These are phyloP conservation scores for Nycticryphes semicollaris DNA, from an alignment of 2,113 vertebrate genomes.

Conservation along the genomic window DNA sequence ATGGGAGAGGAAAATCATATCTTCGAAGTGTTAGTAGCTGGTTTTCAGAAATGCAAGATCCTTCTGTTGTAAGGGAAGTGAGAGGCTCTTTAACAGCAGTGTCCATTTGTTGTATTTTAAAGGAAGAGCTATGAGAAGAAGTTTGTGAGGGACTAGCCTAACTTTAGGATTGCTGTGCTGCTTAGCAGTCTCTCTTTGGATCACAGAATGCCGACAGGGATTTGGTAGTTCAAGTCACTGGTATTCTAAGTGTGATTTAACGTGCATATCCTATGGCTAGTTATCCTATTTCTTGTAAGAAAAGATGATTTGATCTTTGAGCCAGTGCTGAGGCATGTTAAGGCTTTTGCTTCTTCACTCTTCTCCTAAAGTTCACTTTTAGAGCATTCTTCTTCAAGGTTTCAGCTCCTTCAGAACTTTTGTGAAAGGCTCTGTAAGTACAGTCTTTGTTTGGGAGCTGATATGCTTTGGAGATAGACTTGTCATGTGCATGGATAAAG, in stretches of 20 bases:
- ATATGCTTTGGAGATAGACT: background rate
- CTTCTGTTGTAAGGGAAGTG: background rate
- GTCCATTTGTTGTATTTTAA: background rate
- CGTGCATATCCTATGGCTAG: background rate
- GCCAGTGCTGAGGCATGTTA: background rate
- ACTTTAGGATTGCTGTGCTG: background rate
- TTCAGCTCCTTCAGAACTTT: background rate
- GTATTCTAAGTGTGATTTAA: background rate
- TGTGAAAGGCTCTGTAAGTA: background rate
- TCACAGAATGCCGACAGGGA: background rate
- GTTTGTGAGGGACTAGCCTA: background rate
- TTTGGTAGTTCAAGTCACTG: accelerated
- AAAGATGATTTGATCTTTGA: background rate
- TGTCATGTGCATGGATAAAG: background rate
- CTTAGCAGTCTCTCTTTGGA: background rate
- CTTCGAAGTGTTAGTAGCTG: background rate
- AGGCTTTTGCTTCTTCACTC: background rate
- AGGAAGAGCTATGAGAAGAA: background rate
- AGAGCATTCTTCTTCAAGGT: background rate
- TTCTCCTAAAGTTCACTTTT: background rate
- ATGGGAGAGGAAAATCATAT: background rate
- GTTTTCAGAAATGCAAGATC: background rate
- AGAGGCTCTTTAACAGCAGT: background rate
- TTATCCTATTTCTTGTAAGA: background rate
- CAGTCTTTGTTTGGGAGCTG: background rate